A percentile compares a stretch with the other conserved stretches of the same genome.
Conservation (phyloP, 2,113 vertebrate genomes). For the Nibea albiflora region DNA sequence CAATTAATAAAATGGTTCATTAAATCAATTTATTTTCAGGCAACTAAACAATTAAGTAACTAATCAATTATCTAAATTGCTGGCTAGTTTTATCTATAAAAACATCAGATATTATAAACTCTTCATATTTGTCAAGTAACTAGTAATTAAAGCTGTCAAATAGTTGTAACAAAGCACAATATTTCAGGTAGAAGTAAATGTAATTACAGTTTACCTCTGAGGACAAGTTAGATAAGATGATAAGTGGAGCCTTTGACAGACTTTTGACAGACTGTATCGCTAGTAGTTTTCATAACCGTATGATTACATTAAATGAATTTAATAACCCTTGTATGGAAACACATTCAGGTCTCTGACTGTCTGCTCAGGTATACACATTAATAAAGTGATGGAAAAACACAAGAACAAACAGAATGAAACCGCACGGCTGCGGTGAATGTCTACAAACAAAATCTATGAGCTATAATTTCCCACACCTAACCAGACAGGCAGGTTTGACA, state of each 20-base stretch:
- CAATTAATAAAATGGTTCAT: too few relatives aligned
- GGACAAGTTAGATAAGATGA: too few relatives aligned
- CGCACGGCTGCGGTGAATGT: background rate
- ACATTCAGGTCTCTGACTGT: background rate
- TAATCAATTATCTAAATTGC: background rate
- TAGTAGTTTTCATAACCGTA: too few relatives aligned
- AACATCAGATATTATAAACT: background rate
- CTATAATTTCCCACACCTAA: background rate
- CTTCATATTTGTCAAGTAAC: background rate
- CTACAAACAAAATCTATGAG: background rate
- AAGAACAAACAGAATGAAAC: background rate
- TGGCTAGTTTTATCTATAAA: background rate
- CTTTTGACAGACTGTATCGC: background rate
- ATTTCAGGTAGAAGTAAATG: background rate
- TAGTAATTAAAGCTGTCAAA: background rate
- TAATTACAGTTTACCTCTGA: too few relatives aligned
- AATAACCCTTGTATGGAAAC: background rate
- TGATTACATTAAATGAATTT: background rate
- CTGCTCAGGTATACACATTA: background rate
- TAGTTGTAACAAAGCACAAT: background rate
- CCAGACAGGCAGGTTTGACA: slow-evolving; percentile 17
- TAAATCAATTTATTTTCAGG: too few relatives aligned
- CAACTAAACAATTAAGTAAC: too few relatives aligned
- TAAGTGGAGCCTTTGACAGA: background rate
- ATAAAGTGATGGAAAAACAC: background rate